Conservation (phyloP, 2,113 vertebrate genomes). For the Podocnemis expansa region DNA sequence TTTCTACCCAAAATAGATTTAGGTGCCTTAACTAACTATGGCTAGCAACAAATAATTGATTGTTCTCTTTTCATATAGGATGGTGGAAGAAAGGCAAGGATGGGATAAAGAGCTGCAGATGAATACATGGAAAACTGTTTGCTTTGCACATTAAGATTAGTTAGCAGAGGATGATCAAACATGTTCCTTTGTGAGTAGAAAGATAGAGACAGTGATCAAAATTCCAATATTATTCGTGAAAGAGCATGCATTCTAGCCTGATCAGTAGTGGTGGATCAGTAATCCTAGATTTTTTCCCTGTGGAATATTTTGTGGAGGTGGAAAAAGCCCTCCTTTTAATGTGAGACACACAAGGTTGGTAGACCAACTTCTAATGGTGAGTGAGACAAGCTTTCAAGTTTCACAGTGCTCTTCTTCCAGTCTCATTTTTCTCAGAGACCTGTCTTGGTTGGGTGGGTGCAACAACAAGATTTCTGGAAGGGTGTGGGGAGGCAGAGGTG, state of each 20-base stretch:
- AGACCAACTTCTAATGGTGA: too few relatives aligned
- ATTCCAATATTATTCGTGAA: not conserved
- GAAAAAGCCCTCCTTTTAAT: conserved; percentile 9
- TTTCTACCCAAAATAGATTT: not conserved
- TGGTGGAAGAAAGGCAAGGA: not conserved
- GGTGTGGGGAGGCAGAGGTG: not conserved
- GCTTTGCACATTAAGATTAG: conserved; percentile 11
- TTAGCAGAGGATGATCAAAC: not conserved
- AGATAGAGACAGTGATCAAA: not conserved
- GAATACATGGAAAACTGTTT: not conserved
- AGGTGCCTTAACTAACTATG: not conserved
- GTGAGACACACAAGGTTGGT: not conserved
- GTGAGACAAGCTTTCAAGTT: too few relatives aligned
- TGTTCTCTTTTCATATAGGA: not conserved
- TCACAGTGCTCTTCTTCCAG: not conserved
- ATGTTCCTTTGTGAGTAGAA: not conserved
- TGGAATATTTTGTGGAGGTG: not conserved
- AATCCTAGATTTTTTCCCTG: not conserved
- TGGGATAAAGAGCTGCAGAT: not conserved
- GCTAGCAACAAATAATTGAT: conserved; percentile 8
- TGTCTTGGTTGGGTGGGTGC: not conserved
- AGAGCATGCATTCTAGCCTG: not conserved
- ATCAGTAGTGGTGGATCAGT: not conserved
- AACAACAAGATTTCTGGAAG: not conserved
- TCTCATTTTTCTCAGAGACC: not conserved